Evolutionary conservation across 2,113 vertebrate species (phyloP).

Genomic region (Cacatua alba): DNA sequence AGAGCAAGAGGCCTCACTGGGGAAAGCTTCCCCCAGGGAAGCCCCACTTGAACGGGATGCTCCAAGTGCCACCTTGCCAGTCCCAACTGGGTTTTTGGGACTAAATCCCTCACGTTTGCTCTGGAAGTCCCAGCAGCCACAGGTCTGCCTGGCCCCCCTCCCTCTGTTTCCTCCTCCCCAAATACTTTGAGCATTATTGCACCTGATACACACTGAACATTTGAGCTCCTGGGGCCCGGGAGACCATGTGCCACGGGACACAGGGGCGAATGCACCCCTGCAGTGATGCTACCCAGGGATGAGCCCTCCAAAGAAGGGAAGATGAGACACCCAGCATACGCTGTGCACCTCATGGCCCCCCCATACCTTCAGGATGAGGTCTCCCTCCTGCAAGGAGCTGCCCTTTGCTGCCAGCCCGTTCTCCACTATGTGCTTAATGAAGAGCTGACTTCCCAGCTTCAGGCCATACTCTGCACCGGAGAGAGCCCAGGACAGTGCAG

Average conservation of each 20-base stretch:
- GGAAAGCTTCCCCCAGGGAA: not conserved
- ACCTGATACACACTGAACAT: not conserved
- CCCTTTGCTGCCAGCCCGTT: slow-evolving; percentile 86
- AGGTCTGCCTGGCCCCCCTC: not conserved
- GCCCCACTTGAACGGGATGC: fast-evolving
- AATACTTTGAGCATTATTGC: not conserved
- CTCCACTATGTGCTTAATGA: slow-evolving; percentile 94
- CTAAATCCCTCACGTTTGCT: not conserved
- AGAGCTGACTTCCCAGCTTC: slow-evolving; percentile 96
- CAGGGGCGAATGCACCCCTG: not conserved
- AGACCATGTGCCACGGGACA: fast-evolving
- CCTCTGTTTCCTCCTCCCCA: not conserved
- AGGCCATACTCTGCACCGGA: slow-evolving; percentile 88
- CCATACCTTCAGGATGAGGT: slow-evolving; percentile 92
- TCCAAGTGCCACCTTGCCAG: fast-evolving
- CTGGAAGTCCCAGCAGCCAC: not conserved
- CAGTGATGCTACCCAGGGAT: not conserved
- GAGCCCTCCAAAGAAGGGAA: not conserved
- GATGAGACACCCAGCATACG: not conserved
- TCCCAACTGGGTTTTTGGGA: not conserved
- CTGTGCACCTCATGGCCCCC: fast-evolving
- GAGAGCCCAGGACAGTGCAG: fast-evolving
- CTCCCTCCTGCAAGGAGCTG: slow-evolving; percentile 88
- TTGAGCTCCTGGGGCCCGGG: not conserved
- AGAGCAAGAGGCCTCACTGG: not conserved